Evolutionary conservation across 2,797 vertebrate species (phyloP).

Genomic region (Clarias fuscus): DNA sequence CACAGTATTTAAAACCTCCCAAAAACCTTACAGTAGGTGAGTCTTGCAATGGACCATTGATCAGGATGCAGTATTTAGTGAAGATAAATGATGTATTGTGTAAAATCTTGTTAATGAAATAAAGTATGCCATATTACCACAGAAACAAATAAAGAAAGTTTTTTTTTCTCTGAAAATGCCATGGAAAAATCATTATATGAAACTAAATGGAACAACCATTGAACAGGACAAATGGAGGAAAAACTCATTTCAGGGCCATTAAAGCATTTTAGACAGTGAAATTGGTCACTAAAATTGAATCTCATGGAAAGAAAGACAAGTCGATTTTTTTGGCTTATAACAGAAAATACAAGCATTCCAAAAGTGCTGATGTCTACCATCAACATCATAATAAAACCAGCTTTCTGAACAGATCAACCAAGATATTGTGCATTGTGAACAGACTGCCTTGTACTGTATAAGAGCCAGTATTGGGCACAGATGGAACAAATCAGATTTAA

Average conservation of each 20-base stretch:
- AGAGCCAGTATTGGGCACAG: constrained; percentile 7
- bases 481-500: constrained; percentile 6
- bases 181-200: constrained; percentile 34
- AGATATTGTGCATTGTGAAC: constrained; percentile 1
- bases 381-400: neutral
- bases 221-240: constrained; percentile 37
- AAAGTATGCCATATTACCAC: constrained; percentile 14
- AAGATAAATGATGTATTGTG: constrained; percentile 13
- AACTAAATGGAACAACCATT: constrained; percentile 35
- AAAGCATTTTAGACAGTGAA: constrained; percentile 17
- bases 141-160: constrained; percentile 11
- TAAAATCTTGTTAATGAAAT: neutral
- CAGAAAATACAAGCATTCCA: neutral
- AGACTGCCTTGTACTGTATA: neutral
- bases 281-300: neutral
- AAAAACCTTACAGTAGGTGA: neutral
- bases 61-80: neutral
- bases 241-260: constrained; percentile 32
- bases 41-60: neutral
- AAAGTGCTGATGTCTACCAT: neutral
- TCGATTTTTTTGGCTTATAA: neutral
- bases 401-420: neutral
- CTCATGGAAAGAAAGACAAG: constrained; percentile 8
- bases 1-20: constrained; percentile 38
- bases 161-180: constrained; percentile 4